Evolutionary conservation across 2,888 invertebrate species (phyloP).

Genomic region (Dicyrtomina minuta): DNA sequence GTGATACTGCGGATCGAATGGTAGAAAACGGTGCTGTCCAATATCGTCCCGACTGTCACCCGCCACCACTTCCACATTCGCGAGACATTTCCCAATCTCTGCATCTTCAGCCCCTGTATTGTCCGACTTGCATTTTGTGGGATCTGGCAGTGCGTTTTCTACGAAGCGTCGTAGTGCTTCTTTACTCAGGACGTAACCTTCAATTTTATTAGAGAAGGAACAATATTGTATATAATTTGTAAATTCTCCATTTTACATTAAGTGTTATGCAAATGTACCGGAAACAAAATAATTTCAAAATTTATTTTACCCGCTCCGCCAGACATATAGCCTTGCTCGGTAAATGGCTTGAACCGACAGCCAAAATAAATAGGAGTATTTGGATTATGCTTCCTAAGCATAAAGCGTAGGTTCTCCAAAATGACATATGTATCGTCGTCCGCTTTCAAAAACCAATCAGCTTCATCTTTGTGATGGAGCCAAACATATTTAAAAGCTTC

Average conservation of each 20-base stretch:
- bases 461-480: slow-evolving; percentile 74
- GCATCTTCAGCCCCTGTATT: slow-evolving; percentile 84
- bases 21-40: slow-evolving; percentile 87
- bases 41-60: slow-evolving; percentile 83
- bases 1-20: slow-evolving; percentile 90
- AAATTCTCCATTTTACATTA: too few species aligned
- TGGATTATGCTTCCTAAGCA: slow-evolving; percentile 75
- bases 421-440: slow-evolving; percentile 74
- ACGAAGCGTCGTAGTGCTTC: slow-evolving; percentile 79
- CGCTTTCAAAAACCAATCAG: too few species aligned
- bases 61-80: slow-evolving; percentile 79
- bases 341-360: slow-evolving; percentile 81
- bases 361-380: slow-evolving; percentile 84
- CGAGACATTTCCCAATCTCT: slow-evolving; percentile 88
- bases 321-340: slow-evolving; percentile 85
- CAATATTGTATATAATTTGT: too few species aligned
- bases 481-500: slow-evolving; percentile 87
- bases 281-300: too few species aligned
- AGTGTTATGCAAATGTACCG: too few species aligned
- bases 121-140: slow-evolving; percentile 67
- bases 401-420: slow-evolving; percentile 91
- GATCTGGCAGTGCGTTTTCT: slow-evolving; percentile 69
- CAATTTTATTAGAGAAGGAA: too few species aligned
- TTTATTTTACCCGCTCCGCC: slow-evolving; percentile 72
- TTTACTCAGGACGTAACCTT: slow-evolving; percentile 88